Evolutionary conservation across 2,113 vertebrate species (phyloP).

Genomic region (Brachypteracias leptosomus): DNA sequence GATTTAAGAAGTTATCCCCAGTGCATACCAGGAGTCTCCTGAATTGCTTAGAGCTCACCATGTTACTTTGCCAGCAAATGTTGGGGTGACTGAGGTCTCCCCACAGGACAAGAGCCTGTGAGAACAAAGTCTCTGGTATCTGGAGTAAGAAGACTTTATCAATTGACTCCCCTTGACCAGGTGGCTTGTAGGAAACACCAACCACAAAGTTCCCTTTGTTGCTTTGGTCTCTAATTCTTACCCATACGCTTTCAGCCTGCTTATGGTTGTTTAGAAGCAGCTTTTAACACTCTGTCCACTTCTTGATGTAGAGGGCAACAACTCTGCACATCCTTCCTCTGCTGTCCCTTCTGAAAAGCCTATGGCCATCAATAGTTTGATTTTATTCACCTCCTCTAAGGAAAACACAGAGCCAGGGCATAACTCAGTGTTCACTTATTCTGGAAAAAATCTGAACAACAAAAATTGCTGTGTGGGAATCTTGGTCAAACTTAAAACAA

Average conservation of each 20-base stretch:
- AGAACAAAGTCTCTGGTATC: fast-evolving
- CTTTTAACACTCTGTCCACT: background rate
- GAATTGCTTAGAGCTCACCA: background rate
- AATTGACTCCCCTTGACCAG: background rate
- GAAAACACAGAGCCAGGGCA: background rate
- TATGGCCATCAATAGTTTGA: background rate
- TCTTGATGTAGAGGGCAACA: background rate
- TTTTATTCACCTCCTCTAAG: background rate
- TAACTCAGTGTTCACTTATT: background rate
- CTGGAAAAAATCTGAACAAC: background rate
- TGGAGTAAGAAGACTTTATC: background rate
- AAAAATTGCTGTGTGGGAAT: background rate
- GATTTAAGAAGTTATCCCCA: background rate
- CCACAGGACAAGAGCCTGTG: background rate
- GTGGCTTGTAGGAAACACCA: too few relatives aligned
- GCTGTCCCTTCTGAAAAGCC: background rate
- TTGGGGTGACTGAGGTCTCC: fast-evolving
- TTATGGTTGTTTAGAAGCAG: background rate
- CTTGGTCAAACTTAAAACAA: background rate
- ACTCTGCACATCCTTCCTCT: fast-evolving
- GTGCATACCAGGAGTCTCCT: background rate
- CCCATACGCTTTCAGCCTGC: background rate
- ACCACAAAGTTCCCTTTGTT: background rate
- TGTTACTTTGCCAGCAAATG: background rate
- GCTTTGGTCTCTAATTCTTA: background rate